phyloP scores from a whole-genome alignment of 37 sponge, comb jelly and placozoan species.

The Geodia barretti region DNA sequence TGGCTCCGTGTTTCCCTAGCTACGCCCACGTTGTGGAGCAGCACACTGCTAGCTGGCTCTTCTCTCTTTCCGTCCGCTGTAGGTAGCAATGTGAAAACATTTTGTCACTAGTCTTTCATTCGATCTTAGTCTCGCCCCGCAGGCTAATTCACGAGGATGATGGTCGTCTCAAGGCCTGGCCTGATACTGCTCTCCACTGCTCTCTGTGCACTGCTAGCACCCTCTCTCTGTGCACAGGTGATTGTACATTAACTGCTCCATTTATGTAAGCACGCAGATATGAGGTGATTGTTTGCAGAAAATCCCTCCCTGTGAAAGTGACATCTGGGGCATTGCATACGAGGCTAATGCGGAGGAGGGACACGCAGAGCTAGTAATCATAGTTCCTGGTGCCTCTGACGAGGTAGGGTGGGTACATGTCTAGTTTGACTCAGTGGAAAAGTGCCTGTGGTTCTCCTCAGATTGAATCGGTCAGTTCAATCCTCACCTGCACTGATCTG shows the following conservation, averaged over 20 bases:
- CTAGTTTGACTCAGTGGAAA: neutral
- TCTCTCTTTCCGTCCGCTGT: no score
- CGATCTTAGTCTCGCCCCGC: no score
- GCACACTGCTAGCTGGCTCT: no score
- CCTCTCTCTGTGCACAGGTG: neutral
- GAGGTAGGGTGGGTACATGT: neutral
- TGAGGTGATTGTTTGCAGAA: neutral
- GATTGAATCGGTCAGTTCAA: neutral
- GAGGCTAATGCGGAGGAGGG: neutral
- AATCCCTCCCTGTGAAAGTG: neutral
- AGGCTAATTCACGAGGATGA: no score
- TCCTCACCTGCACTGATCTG: slow-evolving; percentile 30
- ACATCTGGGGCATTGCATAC: neutral
- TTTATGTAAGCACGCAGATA: neutral
- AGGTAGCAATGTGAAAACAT: no score
- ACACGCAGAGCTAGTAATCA: neutral
- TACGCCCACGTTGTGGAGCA: neutral
- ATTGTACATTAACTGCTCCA: neutral
- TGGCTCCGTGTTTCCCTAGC: neutral
- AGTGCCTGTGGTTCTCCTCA: neutral
- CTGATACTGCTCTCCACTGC: neutral
- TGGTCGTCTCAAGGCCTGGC: no score
- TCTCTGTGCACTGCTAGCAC: neutral
- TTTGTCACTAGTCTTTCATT: no score
- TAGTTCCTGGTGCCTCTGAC: neutral